Percentiles rank a stretch among this genome's conserved stretches.
These are phyloP conservation scores for Drosophila fulvimacula DNA, from an alignment of 2,888 invertebrate genomes.

Conservation along the genomic window DNA sequence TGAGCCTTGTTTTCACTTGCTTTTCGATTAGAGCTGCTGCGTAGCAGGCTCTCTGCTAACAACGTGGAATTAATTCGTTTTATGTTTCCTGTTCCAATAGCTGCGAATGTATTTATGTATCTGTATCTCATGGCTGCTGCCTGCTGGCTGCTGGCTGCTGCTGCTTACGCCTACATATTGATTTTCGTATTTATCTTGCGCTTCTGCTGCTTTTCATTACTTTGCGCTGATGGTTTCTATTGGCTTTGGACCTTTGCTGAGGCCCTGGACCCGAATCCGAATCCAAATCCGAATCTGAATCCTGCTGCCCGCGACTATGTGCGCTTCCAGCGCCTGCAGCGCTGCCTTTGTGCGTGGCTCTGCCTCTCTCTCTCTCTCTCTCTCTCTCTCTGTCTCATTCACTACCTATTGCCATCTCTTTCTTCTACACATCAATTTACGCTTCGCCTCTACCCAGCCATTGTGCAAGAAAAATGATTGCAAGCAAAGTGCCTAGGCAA, in stretches of 20 bases:
- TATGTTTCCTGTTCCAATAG: slow-evolving; percentile 70
- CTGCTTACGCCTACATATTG: slow-evolving; percentile 79
- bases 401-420: neutral
- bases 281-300: slow-evolving; percentile 1
- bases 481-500: slow-evolving; percentile 62
- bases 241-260: slow-evolving; percentile 48
- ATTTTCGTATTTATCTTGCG: slow-evolving; percentile 76
- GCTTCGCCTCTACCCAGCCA: slow-evolving; percentile 14
- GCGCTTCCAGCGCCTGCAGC: slow-evolving; percentile 48
- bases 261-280: slow-evolving; percentile 8
- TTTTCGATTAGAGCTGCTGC: slow-evolving; percentile 71
- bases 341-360: slow-evolving; percentile 47
- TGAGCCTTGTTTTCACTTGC: slow-evolving; percentile 72
- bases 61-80: slow-evolving; percentile 78
- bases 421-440: slow-evolving; percentile 25
- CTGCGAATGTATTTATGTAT: slow-evolving; percentile 45
- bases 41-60: slow-evolving; percentile 53
- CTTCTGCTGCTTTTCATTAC: slow-evolving; percentile 72
- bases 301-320: slow-evolving; percentile 30
- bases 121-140: slow-evolving; percentile 50
- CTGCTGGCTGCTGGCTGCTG: slow-evolving; percentile 42
- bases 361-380: neutral
- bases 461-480: slow-evolving; percentile 73
- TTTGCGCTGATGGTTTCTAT: slow-evolving; percentile 65
- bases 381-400: neutral